Percentiles rank a stretch among this genome's conserved stretches.
These are phyloP conservation scores for Steromphala cineraria DNA, from an alignment of 2,888 invertebrate genomes.

Conservation along the genomic window DNA sequence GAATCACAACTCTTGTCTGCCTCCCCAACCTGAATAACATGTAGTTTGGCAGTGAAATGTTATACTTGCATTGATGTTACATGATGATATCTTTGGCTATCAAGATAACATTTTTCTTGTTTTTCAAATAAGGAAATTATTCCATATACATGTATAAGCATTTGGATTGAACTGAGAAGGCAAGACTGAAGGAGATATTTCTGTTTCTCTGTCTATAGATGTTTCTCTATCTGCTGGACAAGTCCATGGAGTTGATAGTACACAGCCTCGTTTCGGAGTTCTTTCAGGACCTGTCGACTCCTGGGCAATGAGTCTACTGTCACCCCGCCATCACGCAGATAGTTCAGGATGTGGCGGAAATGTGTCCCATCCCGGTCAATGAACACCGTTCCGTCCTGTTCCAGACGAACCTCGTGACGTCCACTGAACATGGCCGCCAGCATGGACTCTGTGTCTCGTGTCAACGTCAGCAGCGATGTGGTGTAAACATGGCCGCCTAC, in stretches of 20 bases:
- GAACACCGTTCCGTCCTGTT: slow-evolving; percentile 67
- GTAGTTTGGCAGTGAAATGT: neutral
- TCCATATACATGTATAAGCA: neutral
- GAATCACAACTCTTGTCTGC: neutral
- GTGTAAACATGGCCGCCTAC: slow-evolving; percentile 69
- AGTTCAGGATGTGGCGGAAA: slow-evolving; percentile 72
- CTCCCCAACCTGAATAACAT: neutral
- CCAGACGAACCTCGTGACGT: slow-evolving; percentile 61
- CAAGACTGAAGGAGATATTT: slow-evolving; percentile 1
- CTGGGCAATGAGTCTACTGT: slow-evolving; percentile 63
- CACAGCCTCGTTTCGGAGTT: slow-evolving; percentile 66
- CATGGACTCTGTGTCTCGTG: slow-evolving; percentile 69
- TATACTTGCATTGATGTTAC: neutral
- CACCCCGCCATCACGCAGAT: slow-evolving; percentile 69
- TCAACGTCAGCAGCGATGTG: slow-evolving; percentile 66
- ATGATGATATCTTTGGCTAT: slow-evolving; percentile 17
- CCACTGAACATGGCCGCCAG: slow-evolving; percentile 72
- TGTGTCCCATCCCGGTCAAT: slow-evolving; percentile 70
- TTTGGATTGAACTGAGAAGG: slow-evolving; percentile 12
- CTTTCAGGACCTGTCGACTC: slow-evolving; percentile 62
- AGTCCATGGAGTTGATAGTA: slow-evolving; percentile 69
- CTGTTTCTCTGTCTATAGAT: slow-evolving; percentile 27
- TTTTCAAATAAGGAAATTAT: neutral
- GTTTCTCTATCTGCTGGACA: slow-evolving; percentile 66
- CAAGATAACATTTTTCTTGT: neutral